phyloP scores from a whole-genome alignment of 2,113 vertebrate species.

The Trachemys scripta region DNA sequence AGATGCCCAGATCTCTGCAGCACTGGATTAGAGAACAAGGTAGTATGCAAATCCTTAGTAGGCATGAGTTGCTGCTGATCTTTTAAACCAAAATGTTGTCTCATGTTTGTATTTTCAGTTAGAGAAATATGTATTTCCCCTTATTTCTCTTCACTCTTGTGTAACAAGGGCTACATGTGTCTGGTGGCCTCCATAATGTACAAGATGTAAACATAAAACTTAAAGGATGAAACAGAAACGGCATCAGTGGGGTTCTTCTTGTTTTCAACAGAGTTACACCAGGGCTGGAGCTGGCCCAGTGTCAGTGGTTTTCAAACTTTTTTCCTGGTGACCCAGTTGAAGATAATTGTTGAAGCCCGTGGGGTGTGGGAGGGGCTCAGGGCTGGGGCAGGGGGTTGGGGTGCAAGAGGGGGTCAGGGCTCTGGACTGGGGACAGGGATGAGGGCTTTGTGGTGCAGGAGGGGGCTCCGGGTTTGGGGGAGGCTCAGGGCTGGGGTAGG shows the following conservation, averaged over 20 bases:
- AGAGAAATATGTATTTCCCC: neutral
- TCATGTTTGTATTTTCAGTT: constrained; percentile 16
- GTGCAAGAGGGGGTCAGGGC: too few species aligned
- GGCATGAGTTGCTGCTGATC: neutral
- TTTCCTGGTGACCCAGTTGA: too few species aligned
- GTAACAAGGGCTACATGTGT: rapidly evolving
- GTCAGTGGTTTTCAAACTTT: neutral
- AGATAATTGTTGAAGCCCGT: too few species aligned
- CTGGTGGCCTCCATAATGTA: neutral
- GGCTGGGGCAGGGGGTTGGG: too few species aligned
- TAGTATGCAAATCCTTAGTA: neutral
- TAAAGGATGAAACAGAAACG: neutral
- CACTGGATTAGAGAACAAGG: constrained; percentile 54
- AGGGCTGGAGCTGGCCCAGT: neutral
- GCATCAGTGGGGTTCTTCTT: neutral
- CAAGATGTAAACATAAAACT: neutral
- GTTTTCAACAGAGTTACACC: neutral
- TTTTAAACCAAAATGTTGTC: neutral
- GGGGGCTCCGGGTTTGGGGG: too few species aligned
- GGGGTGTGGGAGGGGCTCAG: too few species aligned
- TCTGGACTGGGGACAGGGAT: too few species aligned
- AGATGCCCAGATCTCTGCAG: constrained; percentile 37
- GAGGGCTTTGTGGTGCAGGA: too few species aligned
- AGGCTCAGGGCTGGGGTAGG: too few species aligned
- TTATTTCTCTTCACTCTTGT: neutral